Conservation (phyloP, 2,113 vertebrate genomes). For the Halichoerus grypus region DNA sequence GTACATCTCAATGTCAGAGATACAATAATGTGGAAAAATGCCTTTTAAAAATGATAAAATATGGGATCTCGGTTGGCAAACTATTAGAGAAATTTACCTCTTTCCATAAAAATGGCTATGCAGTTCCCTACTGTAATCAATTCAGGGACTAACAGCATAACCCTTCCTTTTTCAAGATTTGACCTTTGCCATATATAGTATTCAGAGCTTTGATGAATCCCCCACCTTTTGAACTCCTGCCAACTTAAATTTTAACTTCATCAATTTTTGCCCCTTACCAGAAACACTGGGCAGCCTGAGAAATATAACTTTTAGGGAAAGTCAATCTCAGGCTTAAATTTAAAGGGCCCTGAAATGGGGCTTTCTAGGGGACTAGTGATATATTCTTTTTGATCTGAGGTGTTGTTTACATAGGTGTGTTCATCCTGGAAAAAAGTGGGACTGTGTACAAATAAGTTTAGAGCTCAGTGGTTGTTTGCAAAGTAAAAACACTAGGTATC, state of each 20-base stretch:
- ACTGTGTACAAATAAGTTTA: background rate
- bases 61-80: background rate
- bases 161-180: background rate
- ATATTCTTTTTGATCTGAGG: background rate
- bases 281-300: background rate
- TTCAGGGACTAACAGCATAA: background rate
- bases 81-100: background rate
- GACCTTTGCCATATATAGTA: background rate
- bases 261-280: slow-evolving; percentile 34
- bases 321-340: background rate
- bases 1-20: background rate
- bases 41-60: background rate
- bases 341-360: background rate
- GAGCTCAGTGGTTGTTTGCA: background rate
- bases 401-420: background rate
- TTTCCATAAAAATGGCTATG: background rate
- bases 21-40: background rate
- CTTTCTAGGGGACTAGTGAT: background rate
- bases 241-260: slow-evolving; percentile 61
- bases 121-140: background rate
- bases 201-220: background rate
- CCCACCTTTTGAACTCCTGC: background rate
- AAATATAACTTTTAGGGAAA: slow-evolving; percentile 43
- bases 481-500: background rate
- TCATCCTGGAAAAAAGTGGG: background rate